Percentiles rank a stretch among this genome's conserved stretches.
Evolutionary conservation across 2,797 vertebrate species (phyloP).

Genomic region (Ispidina picta): DNA sequence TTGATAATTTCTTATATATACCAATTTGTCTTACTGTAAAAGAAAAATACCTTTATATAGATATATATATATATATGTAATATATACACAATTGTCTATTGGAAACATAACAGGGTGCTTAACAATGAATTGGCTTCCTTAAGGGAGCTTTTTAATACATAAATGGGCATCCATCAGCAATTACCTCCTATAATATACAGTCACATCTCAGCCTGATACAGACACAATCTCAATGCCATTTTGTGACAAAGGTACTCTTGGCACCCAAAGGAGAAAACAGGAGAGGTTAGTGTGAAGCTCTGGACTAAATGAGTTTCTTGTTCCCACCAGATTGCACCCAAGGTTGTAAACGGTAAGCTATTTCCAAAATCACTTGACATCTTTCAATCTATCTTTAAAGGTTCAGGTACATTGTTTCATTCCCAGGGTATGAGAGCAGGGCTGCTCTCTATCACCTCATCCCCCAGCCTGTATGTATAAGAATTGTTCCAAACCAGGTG

Average conservation of each 20-base stretch:
- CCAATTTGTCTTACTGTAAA: background rate
- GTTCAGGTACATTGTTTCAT: background rate
- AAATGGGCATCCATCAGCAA: background rate
- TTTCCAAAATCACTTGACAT: background rate
- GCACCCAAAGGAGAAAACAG: background rate
- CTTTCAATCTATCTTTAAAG: background rate
- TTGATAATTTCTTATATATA: background rate
- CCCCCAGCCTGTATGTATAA: too few relatives aligned
- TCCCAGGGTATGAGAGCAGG: too few relatives aligned
- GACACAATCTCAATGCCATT: background rate
- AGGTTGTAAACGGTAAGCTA: background rate
- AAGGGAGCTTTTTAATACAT: background rate
- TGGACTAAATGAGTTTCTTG: background rate
- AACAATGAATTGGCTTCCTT: background rate
- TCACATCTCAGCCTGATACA: background rate
- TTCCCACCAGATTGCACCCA: background rate
- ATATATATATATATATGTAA: too few relatives aligned
- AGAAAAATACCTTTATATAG: background rate
- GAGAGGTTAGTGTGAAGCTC: background rate
- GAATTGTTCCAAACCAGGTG: too few relatives aligned
- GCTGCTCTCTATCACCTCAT: too few relatives aligned
- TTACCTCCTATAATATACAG: background rate
- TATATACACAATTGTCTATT: background rate
- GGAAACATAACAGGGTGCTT: background rate
- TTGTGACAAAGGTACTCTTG: background rate